Conservation (phyloP, 2,113 vertebrate genomes). For the Lasiurus cinereus region DNA sequence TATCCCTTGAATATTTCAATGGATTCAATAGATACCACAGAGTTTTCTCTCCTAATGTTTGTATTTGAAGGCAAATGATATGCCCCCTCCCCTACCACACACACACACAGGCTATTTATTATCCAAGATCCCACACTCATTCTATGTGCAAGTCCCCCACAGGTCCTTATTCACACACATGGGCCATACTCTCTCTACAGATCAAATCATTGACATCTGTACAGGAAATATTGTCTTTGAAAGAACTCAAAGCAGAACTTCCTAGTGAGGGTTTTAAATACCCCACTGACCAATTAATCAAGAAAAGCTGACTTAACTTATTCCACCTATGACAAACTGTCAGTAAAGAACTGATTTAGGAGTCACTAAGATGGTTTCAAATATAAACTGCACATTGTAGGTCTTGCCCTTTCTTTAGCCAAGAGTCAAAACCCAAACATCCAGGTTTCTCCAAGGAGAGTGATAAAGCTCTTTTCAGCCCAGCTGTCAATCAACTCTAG, state of each 20-base stretch:
- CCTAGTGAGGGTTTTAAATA: neutral
- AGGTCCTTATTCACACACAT: neutral
- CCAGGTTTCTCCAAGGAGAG: neutral
- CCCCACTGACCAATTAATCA: neutral
- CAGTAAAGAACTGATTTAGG: neutral
- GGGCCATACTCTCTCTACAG: neutral
- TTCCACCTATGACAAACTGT: neutral
- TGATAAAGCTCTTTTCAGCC: neutral
- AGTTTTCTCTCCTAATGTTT: neutral
- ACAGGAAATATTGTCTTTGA: neutral
- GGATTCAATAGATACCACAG: neutral
- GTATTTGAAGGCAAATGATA: neutral
- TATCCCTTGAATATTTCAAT: neutral
- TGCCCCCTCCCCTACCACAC: too few relatives aligned
- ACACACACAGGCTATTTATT: too few relatives aligned
- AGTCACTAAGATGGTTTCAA: neutral
- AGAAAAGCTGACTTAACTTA: neutral
- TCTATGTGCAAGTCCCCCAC: too few relatives aligned
- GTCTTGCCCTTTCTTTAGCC: neutral
- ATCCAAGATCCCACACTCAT: neutral
- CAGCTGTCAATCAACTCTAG: neutral
- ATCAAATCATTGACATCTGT: neutral
- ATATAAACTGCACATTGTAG: neutral
- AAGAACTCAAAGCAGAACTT: neutral
- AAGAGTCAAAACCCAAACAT: neutral